Base-by-base conservation (phyloP, 1,140 invertebrate genomes). In the Hyphantria cunea region DNA sequence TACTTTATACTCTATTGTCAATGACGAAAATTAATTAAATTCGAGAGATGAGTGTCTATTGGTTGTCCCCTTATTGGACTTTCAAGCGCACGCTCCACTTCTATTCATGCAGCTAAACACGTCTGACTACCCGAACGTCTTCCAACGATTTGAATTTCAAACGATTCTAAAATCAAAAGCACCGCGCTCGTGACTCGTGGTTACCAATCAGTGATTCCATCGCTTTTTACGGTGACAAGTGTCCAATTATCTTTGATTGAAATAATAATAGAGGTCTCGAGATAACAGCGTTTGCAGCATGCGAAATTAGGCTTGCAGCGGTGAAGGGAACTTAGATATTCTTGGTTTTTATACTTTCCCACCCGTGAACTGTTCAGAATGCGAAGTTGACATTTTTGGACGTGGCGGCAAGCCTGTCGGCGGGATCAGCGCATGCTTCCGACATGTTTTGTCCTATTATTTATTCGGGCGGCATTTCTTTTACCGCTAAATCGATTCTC, bases 181-280 rank as follows among this genome's bases (percentile, higher is more conserved):
- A 55, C 70, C 74, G 64, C 25, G 45, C 64, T 68, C 72, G 65
- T 70, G 67, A 64, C 61, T 68, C 45, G 55, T 52, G 64, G 49
- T 48, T 51, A 63, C 68, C 65, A 64, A 72, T 69, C 66, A 70
- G 72, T 58, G 50, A 25, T 48, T 50, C 53, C 64, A 47, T 64
- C 47, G 58, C 72, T 77, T 76, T 80, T 82, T 81, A 79, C 64
- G 64, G 72, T 70, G 77, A 82, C 81, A 78, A 78, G 66, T 77
- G 73, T 80, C 79, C 81, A 84, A 84, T 84, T 84, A 84, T 76
- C 74, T 75, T 60, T 76, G 81, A 84, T 84, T 82, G 79, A 82
- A 84, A 82, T 82, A 84, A 84, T 84, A 82, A 78, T 82, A 78
- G 71, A 68, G 66, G 65, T 45, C 53, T 60, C 25, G 12, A 34